Percentiles rank a stretch among this genome's conserved stretches.
These are phyloP conservation scores for Agriopis marginaria DNA, from an alignment of 2,888 invertebrate genomes.

Conservation along the genomic window DNA sequence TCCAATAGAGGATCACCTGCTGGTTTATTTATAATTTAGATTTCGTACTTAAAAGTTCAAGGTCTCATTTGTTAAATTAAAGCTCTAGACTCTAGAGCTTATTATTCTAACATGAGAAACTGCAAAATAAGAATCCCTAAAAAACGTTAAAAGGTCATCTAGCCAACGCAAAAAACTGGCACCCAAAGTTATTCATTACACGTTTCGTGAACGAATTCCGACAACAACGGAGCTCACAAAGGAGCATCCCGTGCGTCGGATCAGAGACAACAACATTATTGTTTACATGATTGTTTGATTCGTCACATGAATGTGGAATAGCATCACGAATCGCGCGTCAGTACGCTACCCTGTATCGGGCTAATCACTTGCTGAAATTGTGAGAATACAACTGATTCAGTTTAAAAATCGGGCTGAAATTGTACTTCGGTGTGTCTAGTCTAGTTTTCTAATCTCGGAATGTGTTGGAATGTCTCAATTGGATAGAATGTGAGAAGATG, in stretches of 20 bases:
- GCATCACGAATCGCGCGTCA: slow-evolving; percentile 59
- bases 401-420: slow-evolving; percentile 1
- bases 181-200: slow-evolving; percentile 17
- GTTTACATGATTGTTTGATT: slow-evolving; percentile 78
- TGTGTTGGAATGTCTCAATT: slow-evolving; percentile 37
- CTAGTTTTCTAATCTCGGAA: neutral
- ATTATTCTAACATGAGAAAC: neutral
- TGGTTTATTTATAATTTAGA: neutral
- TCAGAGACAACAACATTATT: slow-evolving; percentile 73
- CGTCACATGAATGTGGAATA: slow-evolving; percentile 68
- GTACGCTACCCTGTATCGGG: slow-evolving; percentile 50
- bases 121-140: neutral
- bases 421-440: neutral
- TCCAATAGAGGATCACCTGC: neutral
- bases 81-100: neutral
- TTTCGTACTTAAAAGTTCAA: neutral
- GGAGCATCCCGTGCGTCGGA: slow-evolving; percentile 63
- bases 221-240: slow-evolving; percentile 35
- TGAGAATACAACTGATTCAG: neutral
- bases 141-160: neutral
- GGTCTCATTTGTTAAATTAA: neutral
- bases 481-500: slow-evolving; percentile 69
- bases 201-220: slow-evolving; percentile 26
- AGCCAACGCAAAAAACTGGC: neutral
- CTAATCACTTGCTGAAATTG: slow-evolving; percentile 35